phyloP scores from a whole-genome alignment of 2,113 vertebrate species.

The Platysteira castanea region DNA sequence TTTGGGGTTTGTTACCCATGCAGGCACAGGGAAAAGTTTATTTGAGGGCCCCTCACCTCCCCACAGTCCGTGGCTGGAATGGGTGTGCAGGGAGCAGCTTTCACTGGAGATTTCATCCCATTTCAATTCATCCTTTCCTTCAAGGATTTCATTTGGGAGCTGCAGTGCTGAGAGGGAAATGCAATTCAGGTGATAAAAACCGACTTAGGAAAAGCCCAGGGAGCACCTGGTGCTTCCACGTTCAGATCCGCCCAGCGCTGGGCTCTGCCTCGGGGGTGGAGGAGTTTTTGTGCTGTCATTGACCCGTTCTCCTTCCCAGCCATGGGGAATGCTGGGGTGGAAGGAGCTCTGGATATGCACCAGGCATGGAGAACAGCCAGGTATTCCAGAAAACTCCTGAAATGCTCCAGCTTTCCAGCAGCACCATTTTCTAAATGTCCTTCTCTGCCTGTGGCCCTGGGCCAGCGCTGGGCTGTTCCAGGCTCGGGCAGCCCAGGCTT shows the following conservation, averaged over 20 bases:
- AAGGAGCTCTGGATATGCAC: background rate
- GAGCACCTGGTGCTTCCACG: background rate
- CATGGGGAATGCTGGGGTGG: rapidly evolving
- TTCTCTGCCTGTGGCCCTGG: background rate
- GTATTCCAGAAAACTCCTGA: background rate
- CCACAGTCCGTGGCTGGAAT: background rate
- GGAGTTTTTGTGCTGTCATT: background rate
- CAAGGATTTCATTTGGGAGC: background rate
- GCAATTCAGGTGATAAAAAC: background rate
- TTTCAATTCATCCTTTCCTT: background rate
- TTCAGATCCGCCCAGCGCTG: rapidly evolving
- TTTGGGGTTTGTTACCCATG: background rate
- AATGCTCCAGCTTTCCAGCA: background rate
- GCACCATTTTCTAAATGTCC: no score
- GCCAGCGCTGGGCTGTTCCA: background rate
- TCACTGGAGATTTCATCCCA: background rate
- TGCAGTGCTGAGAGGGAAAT: background rate
- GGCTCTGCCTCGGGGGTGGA: rapidly evolving
- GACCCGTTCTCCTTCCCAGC: background rate
- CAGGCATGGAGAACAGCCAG: background rate
- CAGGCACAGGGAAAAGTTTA: background rate
- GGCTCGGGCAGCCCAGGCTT: background rate
- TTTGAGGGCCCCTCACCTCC: background rate
- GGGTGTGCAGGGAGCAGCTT: background rate
- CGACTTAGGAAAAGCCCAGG: background rate